phyloP scores from a whole-genome alignment of 2,113 vertebrate genomes.

The Oenanthe oenanthe region DNA sequence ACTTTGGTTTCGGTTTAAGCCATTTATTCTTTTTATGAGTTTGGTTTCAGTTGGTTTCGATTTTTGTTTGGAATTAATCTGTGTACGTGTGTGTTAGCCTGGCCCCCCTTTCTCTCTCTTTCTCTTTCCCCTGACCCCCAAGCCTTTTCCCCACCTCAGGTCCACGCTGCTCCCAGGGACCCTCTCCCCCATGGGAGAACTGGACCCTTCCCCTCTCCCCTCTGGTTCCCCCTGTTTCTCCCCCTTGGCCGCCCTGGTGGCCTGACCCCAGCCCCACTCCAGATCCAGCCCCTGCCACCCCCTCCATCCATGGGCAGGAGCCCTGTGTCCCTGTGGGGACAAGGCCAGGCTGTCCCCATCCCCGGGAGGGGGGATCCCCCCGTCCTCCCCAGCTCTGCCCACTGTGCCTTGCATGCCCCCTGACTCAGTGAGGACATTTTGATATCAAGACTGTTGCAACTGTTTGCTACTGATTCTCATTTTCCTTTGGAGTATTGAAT shows the following conservation, averaged over 20 bases:
- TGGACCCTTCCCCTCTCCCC: background rate
- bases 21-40: slow-evolving; percentile 77
- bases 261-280: background rate
- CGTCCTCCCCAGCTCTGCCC: background rate
- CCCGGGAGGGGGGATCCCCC: slow-evolving; percentile 30
- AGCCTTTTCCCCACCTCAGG: slow-evolving; percentile 36
- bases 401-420: slow-evolving; percentile 66
- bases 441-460: slow-evolving; percentile 74
- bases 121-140: background rate
- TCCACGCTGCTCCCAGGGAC: slow-evolving; percentile 15
- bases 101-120: slow-evolving; percentile 35
- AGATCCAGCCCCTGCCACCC: background rate
- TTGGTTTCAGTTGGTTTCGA: slow-evolving; percentile 68
- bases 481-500: slow-evolving; percentile 69
- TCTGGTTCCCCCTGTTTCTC: background rate
- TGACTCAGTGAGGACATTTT: slow-evolving; percentile 65
- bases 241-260: background rate
- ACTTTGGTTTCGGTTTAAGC: slow-evolving; percentile 74
- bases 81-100: slow-evolving; percentile 76
- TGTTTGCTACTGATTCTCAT: slow-evolving; percentile 75
- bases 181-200: slow-evolving; percentile 5
- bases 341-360: background rate
- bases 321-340: background rate
- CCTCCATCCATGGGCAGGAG: background rate
- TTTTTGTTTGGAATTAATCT: slow-evolving; percentile 71